A percentile compares a stretch with the other conserved stretches of the same genome.
phyloP scores from a whole-genome alignment of 2,113 vertebrate genomes.

The Cyprinodon brontotheroides region DNA sequence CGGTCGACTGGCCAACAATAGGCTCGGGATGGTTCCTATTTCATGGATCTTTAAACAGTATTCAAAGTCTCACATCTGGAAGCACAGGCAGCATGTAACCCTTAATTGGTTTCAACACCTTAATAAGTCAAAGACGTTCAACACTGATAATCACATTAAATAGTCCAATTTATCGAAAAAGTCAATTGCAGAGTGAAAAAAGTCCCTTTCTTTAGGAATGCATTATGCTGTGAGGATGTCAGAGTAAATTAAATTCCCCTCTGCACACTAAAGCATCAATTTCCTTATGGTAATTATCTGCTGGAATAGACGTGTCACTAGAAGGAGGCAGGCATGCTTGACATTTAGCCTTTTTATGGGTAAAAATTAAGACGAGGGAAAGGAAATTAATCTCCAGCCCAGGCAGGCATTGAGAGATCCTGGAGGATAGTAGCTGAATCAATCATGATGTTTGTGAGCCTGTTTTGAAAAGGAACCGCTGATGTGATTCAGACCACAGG shows the following conservation, averaged over 20 bases:
- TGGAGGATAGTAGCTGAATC: slow-evolving; percentile 89
- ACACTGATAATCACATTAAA: slow-evolving; percentile 99
- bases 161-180: slow-evolving; percentile 94
- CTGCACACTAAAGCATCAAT: slow-evolving; percentile 99
- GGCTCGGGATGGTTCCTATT: slow-evolving; percentile 80
- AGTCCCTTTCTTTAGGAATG: slow-evolving; percentile 97
- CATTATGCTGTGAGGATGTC: slow-evolving; percentile 97
- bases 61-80: slow-evolving; percentile 83
- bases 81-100: slow-evolving; percentile 86
- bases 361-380: slow-evolving; percentile 97
- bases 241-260: slow-evolving; percentile 99
- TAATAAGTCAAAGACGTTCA: slow-evolving; percentile 94
- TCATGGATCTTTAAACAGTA: slow-evolving; percentile 94
- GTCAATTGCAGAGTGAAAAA: slow-evolving; percentile 90
- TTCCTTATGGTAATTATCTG: slow-evolving; percentile 99
- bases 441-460: slow-evolving; percentile 87
- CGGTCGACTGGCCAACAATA: slow-evolving; percentile 65
- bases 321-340: slow-evolving; percentile 96
- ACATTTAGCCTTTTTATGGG: slow-evolving; percentile 99
- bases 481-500: slow-evolving; percentile 91
- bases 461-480: slow-evolving; percentile 91
- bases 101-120: slow-evolving; percentile 96
- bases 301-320: slow-evolving; percentile 99
- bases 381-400: slow-evolving; percentile 94
- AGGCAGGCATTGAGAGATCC: slow-evolving; percentile 88